A percentile compares a stretch with the other conserved stretches of the same genome.
Evolutionary conservation across 1,140 invertebrate species (phyloP).

Genomic region (Drosophila ogumai): DNA sequence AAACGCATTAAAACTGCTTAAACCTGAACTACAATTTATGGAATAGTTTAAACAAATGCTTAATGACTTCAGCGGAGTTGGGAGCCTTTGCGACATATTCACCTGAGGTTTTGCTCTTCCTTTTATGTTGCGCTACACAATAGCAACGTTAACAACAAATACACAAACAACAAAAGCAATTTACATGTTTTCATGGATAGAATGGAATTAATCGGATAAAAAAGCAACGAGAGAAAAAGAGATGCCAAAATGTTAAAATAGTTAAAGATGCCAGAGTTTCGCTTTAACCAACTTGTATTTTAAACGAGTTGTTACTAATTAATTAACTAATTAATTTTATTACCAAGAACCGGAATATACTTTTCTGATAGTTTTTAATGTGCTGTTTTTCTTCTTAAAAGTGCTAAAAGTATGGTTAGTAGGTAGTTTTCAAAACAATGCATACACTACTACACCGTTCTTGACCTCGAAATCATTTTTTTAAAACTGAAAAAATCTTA

Average conservation of each 20-base stretch:
- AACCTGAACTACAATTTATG: too few species aligned
- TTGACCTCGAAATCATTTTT: too few species aligned
- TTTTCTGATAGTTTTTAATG: too few species aligned
- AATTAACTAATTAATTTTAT: too few species aligned
- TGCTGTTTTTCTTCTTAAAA: too few species aligned
- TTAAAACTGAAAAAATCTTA: too few species aligned
- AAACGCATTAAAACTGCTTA: slow-evolving; percentile 2
- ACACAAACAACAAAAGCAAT: slow-evolving; percentile 64
- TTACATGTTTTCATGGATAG: slow-evolving; percentile 46
- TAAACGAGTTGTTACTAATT: not conserved
- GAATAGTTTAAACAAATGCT: not conserved
- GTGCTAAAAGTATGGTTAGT: too few species aligned
- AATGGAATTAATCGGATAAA: slow-evolving; percentile 30
- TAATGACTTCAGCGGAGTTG: slow-evolving; percentile 11
- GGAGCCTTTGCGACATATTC: slow-evolving; percentile 67
- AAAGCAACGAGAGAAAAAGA: slow-evolving; percentile 63
- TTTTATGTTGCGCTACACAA: slow-evolving; percentile 86
- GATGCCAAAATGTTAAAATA: slow-evolving; percentile 41
- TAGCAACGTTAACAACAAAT: slow-evolving; percentile 57
- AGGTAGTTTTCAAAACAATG: too few species aligned
- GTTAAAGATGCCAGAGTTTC: slow-evolving; percentile 12
- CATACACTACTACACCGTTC: too few species aligned
- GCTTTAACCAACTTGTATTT: not conserved
- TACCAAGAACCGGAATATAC: too few species aligned
- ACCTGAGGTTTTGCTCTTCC: slow-evolving; percentile 85